phyloP scores from a whole-genome alignment of 2,797 vertebrate species.

The Gymnopithys bicolor region DNA sequence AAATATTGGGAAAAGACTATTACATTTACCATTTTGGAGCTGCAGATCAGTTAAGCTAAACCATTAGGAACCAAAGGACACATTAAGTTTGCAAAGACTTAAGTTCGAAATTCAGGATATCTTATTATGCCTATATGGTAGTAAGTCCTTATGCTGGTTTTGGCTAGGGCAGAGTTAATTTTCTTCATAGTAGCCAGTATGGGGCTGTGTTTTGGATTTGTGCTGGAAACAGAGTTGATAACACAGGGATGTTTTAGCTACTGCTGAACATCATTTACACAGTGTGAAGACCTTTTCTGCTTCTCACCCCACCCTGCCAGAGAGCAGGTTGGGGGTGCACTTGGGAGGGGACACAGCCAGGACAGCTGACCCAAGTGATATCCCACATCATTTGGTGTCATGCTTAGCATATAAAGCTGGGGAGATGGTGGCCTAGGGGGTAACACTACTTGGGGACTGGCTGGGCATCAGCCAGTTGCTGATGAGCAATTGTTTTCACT shows the following conservation, averaged over 20 bases:
- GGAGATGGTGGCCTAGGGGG: accelerated
- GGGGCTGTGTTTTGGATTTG: background rate
- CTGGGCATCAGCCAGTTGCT: background rate
- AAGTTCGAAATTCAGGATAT: background rate
- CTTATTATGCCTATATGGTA: background rate
- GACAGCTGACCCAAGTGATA: background rate
- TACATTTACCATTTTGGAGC: background rate
- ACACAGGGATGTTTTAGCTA: background rate
- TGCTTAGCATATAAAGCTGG: background rate
- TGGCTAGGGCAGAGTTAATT: background rate
- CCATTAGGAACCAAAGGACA: background rate
- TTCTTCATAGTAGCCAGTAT: background rate
- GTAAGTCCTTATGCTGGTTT: background rate
- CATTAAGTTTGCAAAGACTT: background rate
- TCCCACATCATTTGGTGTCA: background rate
- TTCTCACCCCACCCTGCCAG: background rate
- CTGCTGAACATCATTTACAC: accelerated
- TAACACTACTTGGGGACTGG: background rate
- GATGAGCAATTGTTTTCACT: background rate
- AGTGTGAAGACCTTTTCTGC: background rate
- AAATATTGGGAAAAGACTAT: background rate
- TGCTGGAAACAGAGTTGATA: background rate
- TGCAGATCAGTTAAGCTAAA: background rate
- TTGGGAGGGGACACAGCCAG: background rate
- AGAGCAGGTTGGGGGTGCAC: background rate